Conservation (phyloP, 2,113 vertebrate species). For the Odontesthes bonariensis region DNA sequence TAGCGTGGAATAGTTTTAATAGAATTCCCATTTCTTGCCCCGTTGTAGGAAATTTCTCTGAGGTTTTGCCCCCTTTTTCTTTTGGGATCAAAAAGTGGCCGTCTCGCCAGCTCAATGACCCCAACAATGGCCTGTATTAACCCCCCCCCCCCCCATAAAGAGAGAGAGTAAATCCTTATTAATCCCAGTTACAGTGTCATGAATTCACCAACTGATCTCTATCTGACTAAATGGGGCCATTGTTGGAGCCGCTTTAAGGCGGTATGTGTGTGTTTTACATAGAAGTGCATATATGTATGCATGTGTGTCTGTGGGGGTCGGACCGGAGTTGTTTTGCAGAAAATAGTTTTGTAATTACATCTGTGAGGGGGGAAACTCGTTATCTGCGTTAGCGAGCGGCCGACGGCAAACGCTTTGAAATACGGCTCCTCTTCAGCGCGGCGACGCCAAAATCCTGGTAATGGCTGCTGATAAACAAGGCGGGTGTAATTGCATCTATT, state of each 20-base stretch:
- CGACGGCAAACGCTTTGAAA: conserved; percentile 82
- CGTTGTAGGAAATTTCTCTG: too few relatives aligned
- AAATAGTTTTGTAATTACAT: conserved; percentile 84
- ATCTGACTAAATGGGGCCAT: conserved; percentile 59
- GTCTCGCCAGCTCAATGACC: too few relatives aligned
- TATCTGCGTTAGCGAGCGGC: conserved; percentile 78
- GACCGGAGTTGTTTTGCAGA: conserved; percentile 70
- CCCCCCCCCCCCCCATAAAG: neutral
- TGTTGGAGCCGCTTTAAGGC: conserved; percentile 54
- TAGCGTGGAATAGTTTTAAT: too few relatives aligned
- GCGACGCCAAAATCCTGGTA: conserved; percentile 78
- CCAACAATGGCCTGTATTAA: neutral
- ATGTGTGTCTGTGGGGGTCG: conserved; percentile 35
- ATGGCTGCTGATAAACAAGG: conserved; percentile 80
- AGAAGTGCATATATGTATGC: conserved; percentile 4
- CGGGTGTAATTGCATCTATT: conserved; percentile 81
- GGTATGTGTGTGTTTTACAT: conserved; percentile 9
- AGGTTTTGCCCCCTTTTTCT: too few relatives aligned
- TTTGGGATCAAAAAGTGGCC: too few relatives aligned
- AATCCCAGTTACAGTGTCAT: conserved; percentile 50
- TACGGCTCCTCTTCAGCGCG: conserved; percentile 73
- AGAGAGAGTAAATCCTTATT: conserved; percentile 43
- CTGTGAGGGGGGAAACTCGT: conserved; percentile 76
- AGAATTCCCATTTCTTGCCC: too few relatives aligned
- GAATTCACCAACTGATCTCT: conserved; percentile 67